These are phyloP conservation scores for Podarcis cretensis DNA, from an alignment of 2,113 vertebrate genomes.

Conservation along the genomic window DNA sequence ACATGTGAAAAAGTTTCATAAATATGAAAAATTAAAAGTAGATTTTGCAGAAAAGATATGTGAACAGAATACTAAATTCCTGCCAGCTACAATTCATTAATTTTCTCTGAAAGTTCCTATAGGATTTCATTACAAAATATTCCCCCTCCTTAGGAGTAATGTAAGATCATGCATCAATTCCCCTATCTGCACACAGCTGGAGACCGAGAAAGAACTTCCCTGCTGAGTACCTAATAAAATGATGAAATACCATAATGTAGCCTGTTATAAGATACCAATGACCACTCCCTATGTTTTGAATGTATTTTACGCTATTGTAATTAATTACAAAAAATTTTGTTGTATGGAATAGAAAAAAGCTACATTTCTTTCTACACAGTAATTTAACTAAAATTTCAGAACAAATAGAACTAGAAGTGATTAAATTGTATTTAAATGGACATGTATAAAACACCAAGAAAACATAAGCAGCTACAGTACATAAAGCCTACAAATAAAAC, in stretches of 20 bases:
- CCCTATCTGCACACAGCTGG: neutral
- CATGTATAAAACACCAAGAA: too few species aligned
- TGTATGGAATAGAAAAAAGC: neutral
- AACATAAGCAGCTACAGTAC: too few species aligned
- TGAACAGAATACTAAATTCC: neutral
- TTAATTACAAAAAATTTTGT: neutral
- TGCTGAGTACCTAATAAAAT: neutral
- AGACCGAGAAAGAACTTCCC: neutral
- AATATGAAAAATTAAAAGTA: neutral
- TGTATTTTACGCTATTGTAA: neutral
- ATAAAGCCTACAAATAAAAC: too few species aligned
- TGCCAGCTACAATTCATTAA: neutral
- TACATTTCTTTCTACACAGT: neutral
- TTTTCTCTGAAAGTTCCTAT: neutral
- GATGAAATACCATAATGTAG: neutral
- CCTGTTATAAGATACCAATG: fast-evolving
- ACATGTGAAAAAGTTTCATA: neutral
- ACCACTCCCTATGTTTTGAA: neutral
- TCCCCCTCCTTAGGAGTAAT: neutral
- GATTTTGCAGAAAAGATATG: neutral
- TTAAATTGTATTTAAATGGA: neutral
- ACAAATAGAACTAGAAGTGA: fast-evolving
- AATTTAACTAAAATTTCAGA: neutral
- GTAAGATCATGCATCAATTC: neutral
- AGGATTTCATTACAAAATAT: neutral